These are phyloP conservation scores for Lichenostomus cassidix DNA, from an alignment of 2,113 vertebrate genomes.

Conservation along the genomic window DNA sequence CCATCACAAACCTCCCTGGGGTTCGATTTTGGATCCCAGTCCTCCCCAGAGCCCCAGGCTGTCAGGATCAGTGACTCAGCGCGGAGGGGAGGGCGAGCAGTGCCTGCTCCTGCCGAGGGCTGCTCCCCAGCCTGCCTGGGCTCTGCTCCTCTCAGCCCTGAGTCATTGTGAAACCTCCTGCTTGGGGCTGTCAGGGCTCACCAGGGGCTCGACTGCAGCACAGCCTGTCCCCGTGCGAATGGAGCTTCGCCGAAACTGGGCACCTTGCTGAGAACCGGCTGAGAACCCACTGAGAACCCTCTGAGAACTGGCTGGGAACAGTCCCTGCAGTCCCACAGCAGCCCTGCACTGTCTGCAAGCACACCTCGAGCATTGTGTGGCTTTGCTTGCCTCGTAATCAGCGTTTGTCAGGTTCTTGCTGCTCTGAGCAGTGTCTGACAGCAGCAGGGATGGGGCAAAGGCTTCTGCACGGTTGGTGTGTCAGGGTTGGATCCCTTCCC, in stretches of 20 bases:
- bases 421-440: too few relatives aligned
- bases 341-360: fast-evolving
- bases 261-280: not conserved
- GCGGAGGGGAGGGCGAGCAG: not conserved
- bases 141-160: not conserved
- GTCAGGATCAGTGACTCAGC: not conserved
- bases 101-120: not conserved
- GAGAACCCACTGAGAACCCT: not conserved
- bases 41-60: not conserved
- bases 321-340: too few relatives aligned
- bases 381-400: not conserved
- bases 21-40: fast-evolving
- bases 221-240: not conserved
- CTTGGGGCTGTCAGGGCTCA: not conserved
- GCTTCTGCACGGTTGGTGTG: fast-evolving
- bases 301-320: too few relatives aligned
- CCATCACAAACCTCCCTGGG: not conserved
- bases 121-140: not conserved
- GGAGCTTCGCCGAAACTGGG: not conserved
- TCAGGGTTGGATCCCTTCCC: fast-evolving
- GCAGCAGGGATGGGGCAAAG: not conserved
- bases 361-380: fast-evolving
- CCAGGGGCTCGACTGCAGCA: not conserved
- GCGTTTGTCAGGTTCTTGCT: fast-evolving
- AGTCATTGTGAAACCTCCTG: not conserved